Conservation (phyloP, 2,797 vertebrate species). For the Myotis myotis region DNA sequence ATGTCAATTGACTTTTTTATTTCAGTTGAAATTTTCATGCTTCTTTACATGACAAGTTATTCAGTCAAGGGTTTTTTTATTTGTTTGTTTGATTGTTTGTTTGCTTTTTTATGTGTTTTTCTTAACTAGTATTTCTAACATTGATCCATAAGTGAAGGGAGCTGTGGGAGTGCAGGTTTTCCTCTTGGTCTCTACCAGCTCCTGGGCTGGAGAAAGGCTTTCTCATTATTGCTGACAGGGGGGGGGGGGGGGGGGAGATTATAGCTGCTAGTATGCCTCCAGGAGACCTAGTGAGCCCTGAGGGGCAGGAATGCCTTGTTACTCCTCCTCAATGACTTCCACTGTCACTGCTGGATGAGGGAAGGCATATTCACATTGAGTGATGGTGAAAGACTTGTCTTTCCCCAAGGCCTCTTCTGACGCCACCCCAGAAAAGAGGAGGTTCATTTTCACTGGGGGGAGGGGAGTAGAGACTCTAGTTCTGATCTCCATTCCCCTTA, state of each 20-base stretch:
- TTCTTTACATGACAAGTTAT: background rate
- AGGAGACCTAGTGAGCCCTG: background rate
- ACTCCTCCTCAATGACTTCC: background rate
- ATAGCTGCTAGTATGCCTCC: background rate
- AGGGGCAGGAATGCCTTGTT: background rate
- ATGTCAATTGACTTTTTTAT: background rate
- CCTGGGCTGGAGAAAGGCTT: background rate
- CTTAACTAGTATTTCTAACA: background rate
- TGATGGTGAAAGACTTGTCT: background rate
- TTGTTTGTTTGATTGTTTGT: background rate
- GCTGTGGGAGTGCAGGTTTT: background rate
- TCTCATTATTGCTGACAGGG: background rate
- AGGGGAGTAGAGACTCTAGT: rapidly evolving
- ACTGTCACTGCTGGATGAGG: background rate
- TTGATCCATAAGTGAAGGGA: background rate
- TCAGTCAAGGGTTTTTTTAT: background rate
- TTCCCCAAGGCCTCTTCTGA: background rate
- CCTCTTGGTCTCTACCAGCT: background rate
- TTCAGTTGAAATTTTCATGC: background rate
- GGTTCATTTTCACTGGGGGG: background rate
- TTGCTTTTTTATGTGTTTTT: background rate
- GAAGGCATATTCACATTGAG: background rate
- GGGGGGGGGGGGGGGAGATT: too few relatives aligned
- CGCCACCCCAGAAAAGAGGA: background rate
- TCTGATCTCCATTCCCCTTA: background rate